phyloP scores from a whole-genome alignment of 2,888 invertebrate species.

The Machimus atricapillus region DNA sequence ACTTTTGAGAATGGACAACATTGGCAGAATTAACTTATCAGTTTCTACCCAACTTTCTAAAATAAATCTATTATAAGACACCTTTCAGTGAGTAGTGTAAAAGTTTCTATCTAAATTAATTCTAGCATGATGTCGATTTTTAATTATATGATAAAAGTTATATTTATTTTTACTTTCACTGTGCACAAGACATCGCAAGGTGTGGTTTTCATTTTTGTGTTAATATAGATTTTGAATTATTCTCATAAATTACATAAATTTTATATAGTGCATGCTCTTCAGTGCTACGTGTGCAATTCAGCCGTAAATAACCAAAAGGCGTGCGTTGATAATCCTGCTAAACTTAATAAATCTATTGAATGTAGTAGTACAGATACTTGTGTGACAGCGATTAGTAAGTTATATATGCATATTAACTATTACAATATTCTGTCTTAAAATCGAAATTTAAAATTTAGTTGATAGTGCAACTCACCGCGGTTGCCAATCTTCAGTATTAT shows the following conservation, averaged over 20 bases:
- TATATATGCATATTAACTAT: background rate
- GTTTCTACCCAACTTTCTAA: background rate
- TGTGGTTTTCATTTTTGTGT: background rate
- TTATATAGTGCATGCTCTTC: constrained; percentile 15
- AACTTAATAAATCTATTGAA: constrained; percentile 9
- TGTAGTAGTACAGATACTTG: background rate
- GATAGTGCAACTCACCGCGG: background rate
- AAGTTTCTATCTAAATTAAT: background rate
- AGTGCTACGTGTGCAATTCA: constrained; percentile 58
- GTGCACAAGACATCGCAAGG: background rate
- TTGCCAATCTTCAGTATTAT: background rate
- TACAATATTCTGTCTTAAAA: no score
- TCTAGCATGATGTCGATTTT: background rate
- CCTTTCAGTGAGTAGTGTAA: background rate
- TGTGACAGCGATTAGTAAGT: background rate
- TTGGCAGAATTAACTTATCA: background rate
- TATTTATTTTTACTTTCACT: background rate
- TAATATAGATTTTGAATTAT: background rate
- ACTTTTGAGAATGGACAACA: background rate
- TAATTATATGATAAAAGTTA: background rate
- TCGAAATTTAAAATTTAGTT: background rate
- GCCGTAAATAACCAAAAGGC: constrained; percentile 49
- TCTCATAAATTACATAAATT: background rate
- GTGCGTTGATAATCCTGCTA: constrained; percentile 54
- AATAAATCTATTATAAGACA: background rate